Conservation (phyloP, 2,113 vertebrate genomes). For the Phalacrocorax brasilianus region DNA sequence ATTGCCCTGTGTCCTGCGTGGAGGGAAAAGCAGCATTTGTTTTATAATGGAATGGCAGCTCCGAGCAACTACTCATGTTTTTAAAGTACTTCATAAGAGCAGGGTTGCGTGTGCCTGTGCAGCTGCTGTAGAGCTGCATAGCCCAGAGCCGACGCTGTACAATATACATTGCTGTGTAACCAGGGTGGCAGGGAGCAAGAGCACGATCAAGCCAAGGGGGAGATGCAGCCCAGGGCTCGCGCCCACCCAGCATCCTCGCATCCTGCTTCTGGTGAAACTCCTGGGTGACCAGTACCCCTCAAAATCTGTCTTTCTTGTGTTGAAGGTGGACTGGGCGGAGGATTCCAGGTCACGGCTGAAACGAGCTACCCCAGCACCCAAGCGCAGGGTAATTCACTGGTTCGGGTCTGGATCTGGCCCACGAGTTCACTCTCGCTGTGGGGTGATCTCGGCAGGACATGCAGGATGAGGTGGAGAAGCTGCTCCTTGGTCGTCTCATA, state of each 20-base stretch:
- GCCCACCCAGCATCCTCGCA: rapidly evolving
- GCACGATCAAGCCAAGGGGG: neutral
- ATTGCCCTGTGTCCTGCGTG: neutral
- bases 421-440: rapidly evolving
- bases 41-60: neutral
- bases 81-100: neutral
- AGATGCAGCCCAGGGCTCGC: neutral
- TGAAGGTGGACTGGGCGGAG: neutral
- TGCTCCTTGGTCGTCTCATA: neutral
- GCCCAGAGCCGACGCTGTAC: neutral
- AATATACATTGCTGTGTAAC: no score
- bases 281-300: neutral
- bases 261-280: neutral
- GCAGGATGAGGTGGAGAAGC: neutral
- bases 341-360: neutral
- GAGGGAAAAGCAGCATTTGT: neutral
- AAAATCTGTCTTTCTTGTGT: neutral
- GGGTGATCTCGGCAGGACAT: neutral
- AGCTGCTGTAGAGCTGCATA: neutral
- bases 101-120: neutral
- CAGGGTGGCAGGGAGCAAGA: neutral
- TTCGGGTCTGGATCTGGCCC: neutral
- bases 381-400: rapidly evolving
- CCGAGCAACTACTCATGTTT: neutral
- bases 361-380: neutral